A percentile compares a stretch with the other conserved stretches of the same genome.
These are phyloP conservation scores for Pavo muticus DNA, from an alignment of 2,113 vertebrate genomes.

Conservation along the genomic window DNA sequence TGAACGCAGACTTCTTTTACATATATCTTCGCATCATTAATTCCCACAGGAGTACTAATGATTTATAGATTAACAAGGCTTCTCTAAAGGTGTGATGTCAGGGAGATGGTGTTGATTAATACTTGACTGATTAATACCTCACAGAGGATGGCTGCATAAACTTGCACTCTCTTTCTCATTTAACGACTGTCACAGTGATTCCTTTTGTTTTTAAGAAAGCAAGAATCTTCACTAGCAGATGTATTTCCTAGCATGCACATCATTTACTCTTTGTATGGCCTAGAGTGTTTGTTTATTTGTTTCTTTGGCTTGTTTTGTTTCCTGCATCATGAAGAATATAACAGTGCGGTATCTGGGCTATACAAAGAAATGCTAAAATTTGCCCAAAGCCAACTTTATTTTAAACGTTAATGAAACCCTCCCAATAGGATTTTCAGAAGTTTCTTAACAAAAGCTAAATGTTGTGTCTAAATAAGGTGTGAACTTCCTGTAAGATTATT, in stretches of 20 bases:
- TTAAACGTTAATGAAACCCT: not conserved
- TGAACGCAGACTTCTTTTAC: not conserved
- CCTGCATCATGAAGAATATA: not conserved
- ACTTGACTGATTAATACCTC: not conserved
- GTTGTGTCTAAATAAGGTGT: not conserved
- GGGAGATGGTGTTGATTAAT: not conserved
- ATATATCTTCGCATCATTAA: slow-evolving; percentile 29
- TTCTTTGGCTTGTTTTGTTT: slow-evolving; percentile 23
- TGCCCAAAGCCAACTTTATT: not conserved
- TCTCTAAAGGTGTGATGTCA: not conserved
- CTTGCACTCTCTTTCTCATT: not conserved
- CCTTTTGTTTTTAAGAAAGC: not conserved
- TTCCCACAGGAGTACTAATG: not conserved
- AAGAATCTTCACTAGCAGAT: not conserved
- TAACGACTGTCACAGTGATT: not conserved
- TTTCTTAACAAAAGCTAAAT: not conserved
- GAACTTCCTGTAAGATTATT: not conserved
- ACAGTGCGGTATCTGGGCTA: not conserved
- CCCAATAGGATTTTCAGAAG: not conserved
- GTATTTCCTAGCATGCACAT: not conserved
- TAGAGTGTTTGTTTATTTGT: not conserved
- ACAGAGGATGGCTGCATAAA: not conserved
- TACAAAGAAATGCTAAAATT: not conserved
- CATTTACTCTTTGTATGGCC: not conserved
- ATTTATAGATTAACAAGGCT: slow-evolving; percentile 7